A percentile compares a stretch with the other conserved stretches of the same genome.
phyloP scores from a whole-genome alignment of 2,113 vertebrate genomes.

The Mesembrinibis cayennensis region DNA sequence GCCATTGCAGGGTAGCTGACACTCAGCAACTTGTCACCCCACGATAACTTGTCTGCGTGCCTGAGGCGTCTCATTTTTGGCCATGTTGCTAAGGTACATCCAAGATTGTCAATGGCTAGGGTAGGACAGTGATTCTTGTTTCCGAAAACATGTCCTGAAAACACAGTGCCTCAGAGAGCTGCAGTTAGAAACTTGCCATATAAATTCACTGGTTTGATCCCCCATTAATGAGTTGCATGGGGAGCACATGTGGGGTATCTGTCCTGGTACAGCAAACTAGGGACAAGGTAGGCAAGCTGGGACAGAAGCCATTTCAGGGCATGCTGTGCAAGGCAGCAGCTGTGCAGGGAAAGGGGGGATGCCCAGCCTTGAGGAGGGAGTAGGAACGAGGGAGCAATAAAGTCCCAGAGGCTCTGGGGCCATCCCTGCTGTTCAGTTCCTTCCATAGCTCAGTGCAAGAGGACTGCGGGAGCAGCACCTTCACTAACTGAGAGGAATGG shows the following conservation, averaged over 20 bases:
- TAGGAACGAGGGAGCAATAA: background rate
- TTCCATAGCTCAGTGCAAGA: background rate
- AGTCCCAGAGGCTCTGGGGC: background rate
- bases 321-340: background rate
- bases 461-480: background rate
- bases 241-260: rapidly evolving
- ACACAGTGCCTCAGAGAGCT: background rate
- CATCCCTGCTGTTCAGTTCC: background rate
- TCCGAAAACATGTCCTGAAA: background rate
- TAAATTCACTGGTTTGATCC: background rate
- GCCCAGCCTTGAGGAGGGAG: rapidly evolving
- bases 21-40: background rate
- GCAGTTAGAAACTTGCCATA: background rate
- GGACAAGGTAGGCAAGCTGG: background rate
- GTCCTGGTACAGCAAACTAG: background rate
- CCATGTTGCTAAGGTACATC: background rate
- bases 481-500: background rate
- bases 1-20: background rate
- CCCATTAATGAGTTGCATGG: background rate
- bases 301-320: background rate
- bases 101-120: background rate
- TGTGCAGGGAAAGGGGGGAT: background rate
- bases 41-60: background rate
- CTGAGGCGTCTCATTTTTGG: background rate
- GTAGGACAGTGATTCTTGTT: background rate